These are phyloP conservation scores for Branchinecta lindahli DNA, from an alignment of 1,140 invertebrate species.

Conservation along the genomic window DNA sequence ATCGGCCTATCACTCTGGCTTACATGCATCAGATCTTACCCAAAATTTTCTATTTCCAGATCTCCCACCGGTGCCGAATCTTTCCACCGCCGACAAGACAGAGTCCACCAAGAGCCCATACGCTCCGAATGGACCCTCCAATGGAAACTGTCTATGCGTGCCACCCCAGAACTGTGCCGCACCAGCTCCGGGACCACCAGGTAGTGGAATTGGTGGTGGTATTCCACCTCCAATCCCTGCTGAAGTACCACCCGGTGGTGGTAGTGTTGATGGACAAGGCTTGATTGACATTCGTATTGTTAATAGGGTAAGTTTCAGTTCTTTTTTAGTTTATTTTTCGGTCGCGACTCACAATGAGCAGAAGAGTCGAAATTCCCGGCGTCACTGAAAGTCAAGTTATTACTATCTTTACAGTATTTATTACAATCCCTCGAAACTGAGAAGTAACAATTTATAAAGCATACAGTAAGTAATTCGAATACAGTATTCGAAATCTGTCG, in stretches of 20 bases:
- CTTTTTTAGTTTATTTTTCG: too few species aligned
- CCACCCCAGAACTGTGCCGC: conserved; percentile 16
- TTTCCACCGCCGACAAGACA: neutral
- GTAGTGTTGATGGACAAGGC: conserved; percentile 23
- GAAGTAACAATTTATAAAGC: too few species aligned
- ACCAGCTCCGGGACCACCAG: neutral
- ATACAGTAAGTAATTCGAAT: too few species aligned
- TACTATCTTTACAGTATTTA: too few species aligned
- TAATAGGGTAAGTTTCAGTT: conserved; percentile 23
- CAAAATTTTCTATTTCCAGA: conserved; percentile 7
- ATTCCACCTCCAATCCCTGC: conserved; percentile 5
- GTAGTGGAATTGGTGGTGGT: conserved; percentile 4
- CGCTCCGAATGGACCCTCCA: conserved; percentile 15
- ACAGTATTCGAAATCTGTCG: too few species aligned
- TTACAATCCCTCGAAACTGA: too few species aligned
- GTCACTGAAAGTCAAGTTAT: too few species aligned
- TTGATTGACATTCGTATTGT: conserved; percentile 27
- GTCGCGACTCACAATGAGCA: too few species aligned
- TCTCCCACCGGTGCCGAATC: conserved; percentile 17
- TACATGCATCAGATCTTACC: too few species aligned
- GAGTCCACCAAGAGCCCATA: conserved; percentile 15
- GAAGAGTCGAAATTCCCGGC: too few species aligned
- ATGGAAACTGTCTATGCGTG: conserved; percentile 19
- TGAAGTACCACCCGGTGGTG: conserved; percentile 12
- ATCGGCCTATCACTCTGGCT: too few species aligned